Conservation (phyloP, 2,888 invertebrate genomes). For the Epicampocera succincta region DNA sequence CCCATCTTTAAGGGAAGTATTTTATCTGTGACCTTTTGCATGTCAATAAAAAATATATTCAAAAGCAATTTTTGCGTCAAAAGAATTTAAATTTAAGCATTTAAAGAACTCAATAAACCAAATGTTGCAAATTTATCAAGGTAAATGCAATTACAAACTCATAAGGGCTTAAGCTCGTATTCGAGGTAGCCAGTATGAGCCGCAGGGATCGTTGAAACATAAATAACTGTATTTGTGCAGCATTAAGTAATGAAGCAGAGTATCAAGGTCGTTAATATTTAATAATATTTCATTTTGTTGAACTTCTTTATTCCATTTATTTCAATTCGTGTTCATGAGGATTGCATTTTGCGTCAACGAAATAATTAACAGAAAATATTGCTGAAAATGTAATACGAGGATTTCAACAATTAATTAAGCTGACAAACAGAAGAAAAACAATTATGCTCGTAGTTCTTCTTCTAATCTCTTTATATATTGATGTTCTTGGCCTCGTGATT, state of each 20-base stretch:
- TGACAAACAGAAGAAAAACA: too few relatives aligned
- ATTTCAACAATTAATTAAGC: background rate
- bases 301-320: background rate
- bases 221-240: conserved; percentile 15
- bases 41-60: too few relatives aligned
- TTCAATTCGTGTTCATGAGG: background rate
- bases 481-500: too few relatives aligned
- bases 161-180: background rate
- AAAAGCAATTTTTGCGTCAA: background rate
- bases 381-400: conserved; percentile 12
- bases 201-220: background rate
- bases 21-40: too few relatives aligned
- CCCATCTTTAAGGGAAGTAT: too few relatives aligned
- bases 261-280: conserved; percentile 43
- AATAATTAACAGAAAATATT: conserved; percentile 39
- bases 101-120: background rate
- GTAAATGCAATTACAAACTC: conserved; percentile 29
- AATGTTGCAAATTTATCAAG: conserved; percentile 27
- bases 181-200: too few relatives aligned
- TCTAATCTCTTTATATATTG: too few relatives aligned
- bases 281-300: background rate
- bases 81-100: background rate
- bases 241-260: conserved; percentile 30
- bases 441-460: too few relatives aligned
- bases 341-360: background rate